Percentiles rank a stretch among this genome's conserved stretches.
phyloP scores from a whole-genome alignment of 2,888 invertebrate species.

The Erynnis tages region DNA sequence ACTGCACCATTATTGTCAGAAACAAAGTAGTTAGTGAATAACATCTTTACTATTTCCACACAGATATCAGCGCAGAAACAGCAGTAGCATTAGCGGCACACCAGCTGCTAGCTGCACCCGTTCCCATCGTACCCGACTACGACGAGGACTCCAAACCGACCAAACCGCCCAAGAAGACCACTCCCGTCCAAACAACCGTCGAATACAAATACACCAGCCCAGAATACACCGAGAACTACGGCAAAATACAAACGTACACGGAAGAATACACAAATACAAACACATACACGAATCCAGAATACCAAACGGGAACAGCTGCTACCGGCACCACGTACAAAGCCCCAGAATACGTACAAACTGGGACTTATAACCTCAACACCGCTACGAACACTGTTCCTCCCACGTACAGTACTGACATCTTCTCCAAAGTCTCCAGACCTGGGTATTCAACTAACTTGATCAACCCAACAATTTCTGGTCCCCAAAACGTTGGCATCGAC shows the following conservation, averaged over 20 bases:
- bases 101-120: conserved; percentile 69
- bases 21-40: too few relatives aligned
- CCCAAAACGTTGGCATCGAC: conserved; percentile 34
- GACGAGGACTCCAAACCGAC: conserved; percentile 56
- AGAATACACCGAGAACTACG: conserved; percentile 48
- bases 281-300: conserved; percentile 42
- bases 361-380: too few relatives aligned
- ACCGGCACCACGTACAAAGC: conserved; percentile 29
- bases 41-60: conserved; percentile 1
- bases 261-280: conserved; percentile 62
- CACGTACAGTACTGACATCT: conserved; percentile 25
- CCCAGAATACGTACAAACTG: too few relatives aligned
- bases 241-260: conserved; percentile 44
- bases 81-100: conserved; percentile 74
- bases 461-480: conserved; percentile 34
- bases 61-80: conserved; percentile 69
- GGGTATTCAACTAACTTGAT: conserved; percentile 28
- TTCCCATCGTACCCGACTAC: conserved; percentile 60
- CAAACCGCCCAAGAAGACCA: conserved; percentile 45
- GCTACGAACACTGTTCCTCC: conserved; percentile 12
- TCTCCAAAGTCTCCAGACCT: conserved; percentile 33
- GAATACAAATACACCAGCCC: conserved; percentile 61
- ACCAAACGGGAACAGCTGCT: conserved; percentile 45
- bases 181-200: conserved; percentile 46
- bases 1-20: too few relatives aligned